A percentile compares a stretch with the other conserved stretches of the same genome.
Evolutionary conservation across 2,113 vertebrate genomes (phyloP).

Genomic region (Proteles cristata): DNA sequence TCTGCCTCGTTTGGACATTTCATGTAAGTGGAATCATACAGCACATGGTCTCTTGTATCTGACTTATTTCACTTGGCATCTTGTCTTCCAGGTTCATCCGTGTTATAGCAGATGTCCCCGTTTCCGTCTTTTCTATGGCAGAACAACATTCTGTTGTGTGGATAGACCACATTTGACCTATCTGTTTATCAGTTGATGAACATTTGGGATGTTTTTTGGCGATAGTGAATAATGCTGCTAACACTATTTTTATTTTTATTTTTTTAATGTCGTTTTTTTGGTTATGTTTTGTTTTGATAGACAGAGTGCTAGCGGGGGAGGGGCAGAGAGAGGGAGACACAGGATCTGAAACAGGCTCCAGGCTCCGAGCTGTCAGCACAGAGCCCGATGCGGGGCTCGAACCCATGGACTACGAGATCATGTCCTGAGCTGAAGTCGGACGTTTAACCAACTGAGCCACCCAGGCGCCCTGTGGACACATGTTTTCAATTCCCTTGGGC

Average conservation of each 20-base stretch:
- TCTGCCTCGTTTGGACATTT: background rate
- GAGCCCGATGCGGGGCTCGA: no score
- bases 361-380: no score
- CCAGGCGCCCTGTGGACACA: no score
- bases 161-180: background rate
- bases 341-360: no score
- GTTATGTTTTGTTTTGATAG: no score
- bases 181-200: background rate
- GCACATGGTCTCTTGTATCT: background rate
- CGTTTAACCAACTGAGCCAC: no score
- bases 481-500: background rate
- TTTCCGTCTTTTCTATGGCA: background rate
- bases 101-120: fast-evolving
- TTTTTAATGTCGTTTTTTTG: no score
- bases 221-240: background rate
- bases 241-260: background rate
- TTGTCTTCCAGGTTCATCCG: background rate
- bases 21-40: background rate
- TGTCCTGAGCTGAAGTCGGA: no score
- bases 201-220: background rate
- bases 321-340: no score
- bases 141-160: fast-evolving
- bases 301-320: no score
- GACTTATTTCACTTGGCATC: background rate
- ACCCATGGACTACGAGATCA: no score